Base-by-base conservation (phyloP, 2,888 invertebrate genomes). In the Brenthis ino region DNA sequence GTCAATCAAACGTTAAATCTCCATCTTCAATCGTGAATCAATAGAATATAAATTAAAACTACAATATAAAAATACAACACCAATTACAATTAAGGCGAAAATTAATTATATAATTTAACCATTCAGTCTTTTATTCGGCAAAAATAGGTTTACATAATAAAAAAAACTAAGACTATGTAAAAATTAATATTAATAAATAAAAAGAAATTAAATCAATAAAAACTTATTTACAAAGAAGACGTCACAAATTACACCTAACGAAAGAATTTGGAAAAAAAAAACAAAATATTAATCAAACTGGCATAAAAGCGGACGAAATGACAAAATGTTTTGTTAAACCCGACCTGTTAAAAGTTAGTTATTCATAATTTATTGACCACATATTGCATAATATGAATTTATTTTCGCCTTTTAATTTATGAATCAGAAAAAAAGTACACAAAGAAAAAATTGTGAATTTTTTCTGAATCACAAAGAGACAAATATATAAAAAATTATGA, bases 291-390 rank as follows among this genome's bases (percentile, higher is more conserved):
- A 43, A 11, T 43, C 8, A 83, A 79, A 81, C 88, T 88, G 86
- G 86, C 90, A 86, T 81, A 86, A 85, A 88, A 88, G 87, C 89
- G 85, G 84, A 88, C 89, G 80, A 65, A 69, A 63, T 72, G 54
- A 75, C 71, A 80, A 79, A 77, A 80, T 77, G 72, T 73, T 78
- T 51, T 20, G 20, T 33, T 57, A 56, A 51, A 43, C n/a, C 58
- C 51, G 12, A 80, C 81, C 82, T 75, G 82, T 87, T 86, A 85
- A 81, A 11, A 43, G 37, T 86, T 71, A 73, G 75, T 72, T 77
- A 73, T 66, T 68, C 58, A 57, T 53, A 61, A 65, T 61, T 43
- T 54, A 33, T 56, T 43, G 50, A 48, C 50, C 63, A 50, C 20
- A 20, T 20, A 48, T 57, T 65, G 33, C 12, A 14, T 24, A 14